Percentiles rank a stretch among this genome's conserved stretches.
These are phyloP conservation scores for Halcyon badia DNA, from an alignment of 2,797 vertebrate species.

Conservation along the genomic window DNA sequence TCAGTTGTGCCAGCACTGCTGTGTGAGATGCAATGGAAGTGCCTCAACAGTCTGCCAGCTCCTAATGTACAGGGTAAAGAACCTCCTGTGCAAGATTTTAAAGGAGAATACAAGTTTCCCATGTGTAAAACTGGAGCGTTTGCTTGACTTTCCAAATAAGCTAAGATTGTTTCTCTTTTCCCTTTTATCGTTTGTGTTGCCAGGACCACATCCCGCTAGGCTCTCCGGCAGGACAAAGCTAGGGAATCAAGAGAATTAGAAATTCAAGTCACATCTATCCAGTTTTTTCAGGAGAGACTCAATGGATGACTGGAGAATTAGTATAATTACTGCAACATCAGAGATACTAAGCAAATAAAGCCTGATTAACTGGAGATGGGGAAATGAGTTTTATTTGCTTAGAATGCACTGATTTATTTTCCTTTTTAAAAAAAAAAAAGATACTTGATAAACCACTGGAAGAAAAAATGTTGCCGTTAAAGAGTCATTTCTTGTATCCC, in stretches of 20 bases:
- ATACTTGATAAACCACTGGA: not conserved
- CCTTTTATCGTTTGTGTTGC: not conserved
- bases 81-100: not conserved
- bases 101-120: not conserved
- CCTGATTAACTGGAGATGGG: not conserved
- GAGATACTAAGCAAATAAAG: slow-evolving; percentile 34
- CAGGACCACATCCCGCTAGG: not conserved
- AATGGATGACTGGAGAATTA: slow-evolving; percentile 21
- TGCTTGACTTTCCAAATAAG: not conserved
- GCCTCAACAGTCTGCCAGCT: not conserved
- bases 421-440: not conserved
- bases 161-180: not conserved
- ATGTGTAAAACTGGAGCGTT: not conserved
- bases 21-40: not conserved
- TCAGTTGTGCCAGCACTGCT: not conserved
- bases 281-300: slow-evolving; percentile 25
- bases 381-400: slow-evolving; percentile 13
- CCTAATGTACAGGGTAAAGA: not conserved
- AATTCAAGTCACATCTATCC: slow-evolving; percentile 15
- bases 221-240: not conserved
- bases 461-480: not conserved
- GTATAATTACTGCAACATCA: slow-evolving; percentile 24
- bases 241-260: not conserved
- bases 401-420: not conserved
- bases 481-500: not conserved